phyloP scores from a whole-genome alignment of 2,888 invertebrate genomes.

The Drosophila flavopinicola region DNA sequence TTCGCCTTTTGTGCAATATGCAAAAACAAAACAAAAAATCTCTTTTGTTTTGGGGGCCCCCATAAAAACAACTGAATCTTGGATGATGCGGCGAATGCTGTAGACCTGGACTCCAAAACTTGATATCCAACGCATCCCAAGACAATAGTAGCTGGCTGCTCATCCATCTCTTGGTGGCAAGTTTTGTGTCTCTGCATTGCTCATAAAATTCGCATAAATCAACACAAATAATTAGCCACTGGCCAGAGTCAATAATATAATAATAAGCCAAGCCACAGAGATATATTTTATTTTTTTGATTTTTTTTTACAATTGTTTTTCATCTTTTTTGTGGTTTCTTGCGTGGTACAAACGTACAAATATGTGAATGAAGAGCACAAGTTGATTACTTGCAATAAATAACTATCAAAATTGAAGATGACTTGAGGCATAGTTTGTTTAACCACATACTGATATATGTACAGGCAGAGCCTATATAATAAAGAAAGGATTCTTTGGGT shows the following conservation, averaged over 20 bases:
- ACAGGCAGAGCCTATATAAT: not conserved
- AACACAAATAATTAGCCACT: constrained; percentile 68
- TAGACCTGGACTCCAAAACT: constrained; percentile 8
- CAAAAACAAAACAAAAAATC: not conserved
- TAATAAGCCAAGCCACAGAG: constrained; percentile 37
- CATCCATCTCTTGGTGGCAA: constrained; percentile 12
- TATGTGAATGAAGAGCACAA: constrained; percentile 47
- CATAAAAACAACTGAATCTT: constrained; percentile 28
- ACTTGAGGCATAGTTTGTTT: too few relatives aligned
- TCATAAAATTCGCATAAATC: constrained; percentile 77
- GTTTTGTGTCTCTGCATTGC: constrained; percentile 35
- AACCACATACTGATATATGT: not conserved
- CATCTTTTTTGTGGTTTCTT: constrained; percentile 28
- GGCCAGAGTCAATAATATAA: constrained; percentile 44
- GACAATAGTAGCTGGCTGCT: constrained; percentile 30
- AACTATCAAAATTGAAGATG: not conserved
- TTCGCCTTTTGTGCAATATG: not conserved
- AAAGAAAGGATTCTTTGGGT: too few relatives aligned
- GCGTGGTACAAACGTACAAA: constrained; percentile 24
- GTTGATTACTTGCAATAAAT: constrained; percentile 13
- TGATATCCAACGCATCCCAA: constrained; percentile 18
- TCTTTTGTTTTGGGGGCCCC: constrained; percentile 20
- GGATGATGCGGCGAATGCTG: not conserved
- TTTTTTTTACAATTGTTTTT: constrained; percentile 10
- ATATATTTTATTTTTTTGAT: constrained; percentile 13